Conservation (phyloP, 2,797 vertebrate species). For the Smutsia gigantea region DNA sequence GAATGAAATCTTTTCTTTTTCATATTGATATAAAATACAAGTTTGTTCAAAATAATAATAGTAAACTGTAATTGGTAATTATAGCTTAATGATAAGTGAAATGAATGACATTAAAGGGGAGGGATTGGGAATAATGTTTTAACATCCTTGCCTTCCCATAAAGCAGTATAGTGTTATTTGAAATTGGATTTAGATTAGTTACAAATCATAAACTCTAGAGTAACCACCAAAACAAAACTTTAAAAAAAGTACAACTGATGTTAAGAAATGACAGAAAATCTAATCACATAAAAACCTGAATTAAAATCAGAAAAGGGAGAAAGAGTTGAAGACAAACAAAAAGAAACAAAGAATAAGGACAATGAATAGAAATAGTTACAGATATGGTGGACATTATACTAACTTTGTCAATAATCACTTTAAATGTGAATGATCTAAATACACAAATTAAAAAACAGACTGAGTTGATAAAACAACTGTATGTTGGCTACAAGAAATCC, state of each 20-base stretch:
- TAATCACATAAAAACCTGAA: background rate
- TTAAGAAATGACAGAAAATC: background rate
- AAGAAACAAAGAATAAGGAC: background rate
- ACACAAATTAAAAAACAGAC: background rate
- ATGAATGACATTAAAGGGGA: background rate
- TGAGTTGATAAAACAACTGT: background rate
- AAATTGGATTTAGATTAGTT: background rate
- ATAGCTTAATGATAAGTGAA: background rate
- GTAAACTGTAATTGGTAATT: background rate
- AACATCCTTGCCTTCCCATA: too few relatives aligned
- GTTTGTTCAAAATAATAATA: background rate
- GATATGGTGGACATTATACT: background rate
- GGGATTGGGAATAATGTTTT: background rate
- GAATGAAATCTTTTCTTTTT: background rate
- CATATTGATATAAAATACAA: background rate
- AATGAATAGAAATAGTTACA: background rate
- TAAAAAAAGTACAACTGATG: background rate
- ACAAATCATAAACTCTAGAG: background rate
- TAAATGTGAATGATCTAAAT: background rate
- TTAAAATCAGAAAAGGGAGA: background rate
- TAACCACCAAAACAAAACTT: background rate
- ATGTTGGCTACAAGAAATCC: background rate
- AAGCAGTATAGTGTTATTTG: background rate
- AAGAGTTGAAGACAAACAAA: background rate
- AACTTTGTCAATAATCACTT: background rate